Conservation (phyloP, 2,797 vertebrate species). For the Channallabes apus region DNA sequence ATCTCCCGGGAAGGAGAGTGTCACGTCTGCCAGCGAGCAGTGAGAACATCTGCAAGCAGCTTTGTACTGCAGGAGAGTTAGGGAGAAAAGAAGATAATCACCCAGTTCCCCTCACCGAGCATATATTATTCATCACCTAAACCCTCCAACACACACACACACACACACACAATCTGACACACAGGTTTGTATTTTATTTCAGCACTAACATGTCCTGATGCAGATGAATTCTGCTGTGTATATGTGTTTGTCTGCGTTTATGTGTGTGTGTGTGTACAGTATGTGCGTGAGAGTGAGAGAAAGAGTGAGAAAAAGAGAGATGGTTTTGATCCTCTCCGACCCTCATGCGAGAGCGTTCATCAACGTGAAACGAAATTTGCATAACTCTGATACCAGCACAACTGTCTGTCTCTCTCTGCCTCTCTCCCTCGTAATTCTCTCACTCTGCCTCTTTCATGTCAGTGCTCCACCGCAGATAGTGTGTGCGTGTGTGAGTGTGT, state of each 20-base stretch:
- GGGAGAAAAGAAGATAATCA: not conserved
- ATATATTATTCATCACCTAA: constrained; percentile 12
- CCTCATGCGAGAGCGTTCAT: constrained; percentile 20
- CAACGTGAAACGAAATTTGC: constrained; percentile 20
- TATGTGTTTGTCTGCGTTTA: not conserved
- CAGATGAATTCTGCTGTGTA: not conserved
- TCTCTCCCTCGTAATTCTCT: constrained; percentile 9
- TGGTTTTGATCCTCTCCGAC: constrained; percentile 14
- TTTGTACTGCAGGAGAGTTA: constrained; percentile 3
- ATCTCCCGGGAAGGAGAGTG: not conserved
- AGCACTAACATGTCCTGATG: constrained; percentile 3
- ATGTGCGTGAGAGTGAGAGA: not conserved
- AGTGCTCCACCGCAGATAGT: constrained; percentile 7
- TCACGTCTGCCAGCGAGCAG: not conserved
- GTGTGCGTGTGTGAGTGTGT: constrained; percentile 17
- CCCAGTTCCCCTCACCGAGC: not conserved
- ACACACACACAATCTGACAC: not conserved
- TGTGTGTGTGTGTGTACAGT: constrained; percentile 12
- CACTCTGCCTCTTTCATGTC: constrained; percentile 3
- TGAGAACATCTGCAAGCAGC: not conserved
- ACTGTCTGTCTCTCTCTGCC: constrained; percentile 21
- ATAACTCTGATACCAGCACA: constrained; percentile 37
- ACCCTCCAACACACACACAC: not conserved
- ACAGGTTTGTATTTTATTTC: constrained; percentile 7
- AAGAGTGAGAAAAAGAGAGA: not conserved